phyloP scores from a whole-genome alignment of 2,797 vertebrate genomes.

The Limosa lapponica region DNA sequence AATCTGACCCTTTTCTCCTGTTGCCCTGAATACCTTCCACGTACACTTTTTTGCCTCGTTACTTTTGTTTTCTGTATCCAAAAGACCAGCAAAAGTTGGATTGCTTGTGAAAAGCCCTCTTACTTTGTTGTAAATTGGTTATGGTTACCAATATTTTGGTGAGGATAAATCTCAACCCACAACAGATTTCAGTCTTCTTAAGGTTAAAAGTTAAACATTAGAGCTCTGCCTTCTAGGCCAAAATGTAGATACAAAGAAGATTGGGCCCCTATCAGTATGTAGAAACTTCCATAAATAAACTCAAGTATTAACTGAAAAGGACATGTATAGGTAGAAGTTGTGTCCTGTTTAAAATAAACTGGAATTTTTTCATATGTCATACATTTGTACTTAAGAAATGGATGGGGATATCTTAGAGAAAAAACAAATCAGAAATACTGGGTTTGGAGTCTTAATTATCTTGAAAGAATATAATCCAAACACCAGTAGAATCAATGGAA shows the following conservation, averaged over 20 bases:
- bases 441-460: not conserved
- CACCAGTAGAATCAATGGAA: not conserved
- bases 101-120: not conserved
- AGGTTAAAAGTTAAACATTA: not conserved
- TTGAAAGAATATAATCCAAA: not conserved
- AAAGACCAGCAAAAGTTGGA: not conserved
- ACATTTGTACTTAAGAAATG: not conserved
- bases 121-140: not conserved
- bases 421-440: not conserved
- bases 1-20: not conserved
- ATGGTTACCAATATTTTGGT: not conserved
- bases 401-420: not conserved
- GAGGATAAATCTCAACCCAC: not conserved
- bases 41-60: not conserved
- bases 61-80: not conserved
- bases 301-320: not conserved
- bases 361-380: not conserved
- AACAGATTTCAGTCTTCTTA: not conserved
- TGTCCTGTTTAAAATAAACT: not conserved
- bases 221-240: not conserved
- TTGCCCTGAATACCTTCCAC: not conserved
- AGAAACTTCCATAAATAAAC: not conserved
- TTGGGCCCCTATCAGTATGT: too few species aligned
- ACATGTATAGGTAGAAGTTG: not conserved
- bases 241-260: not conserved